Percentiles rank a stretch among this genome's conserved stretches.
phyloP scores from a whole-genome alignment of 2,113 vertebrate genomes.

The Pagrus major region DNA sequence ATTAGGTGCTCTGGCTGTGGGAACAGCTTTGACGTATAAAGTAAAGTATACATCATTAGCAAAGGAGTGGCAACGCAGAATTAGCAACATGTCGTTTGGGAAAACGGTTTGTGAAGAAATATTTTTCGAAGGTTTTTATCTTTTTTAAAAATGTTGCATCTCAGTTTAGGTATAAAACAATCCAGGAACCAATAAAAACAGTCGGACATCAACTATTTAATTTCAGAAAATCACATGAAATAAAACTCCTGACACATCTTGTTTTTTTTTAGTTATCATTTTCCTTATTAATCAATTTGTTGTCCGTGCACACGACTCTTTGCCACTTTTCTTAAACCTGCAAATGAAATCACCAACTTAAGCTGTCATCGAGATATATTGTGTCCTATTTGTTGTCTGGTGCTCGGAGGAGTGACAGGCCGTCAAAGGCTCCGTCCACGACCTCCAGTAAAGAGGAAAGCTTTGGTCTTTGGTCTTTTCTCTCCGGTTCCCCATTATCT shows the following conservation, averaged over 20 bases:
- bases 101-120: no score
- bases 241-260: no score
- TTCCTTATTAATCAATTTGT: constrained; percentile 2
- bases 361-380: constrained; percentile 63
- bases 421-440: constrained; percentile 39
- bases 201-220: not conserved
- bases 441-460: constrained; percentile 63
- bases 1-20: constrained; percentile 73
- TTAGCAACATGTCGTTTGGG: not conserved
- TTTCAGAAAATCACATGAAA: not conserved
- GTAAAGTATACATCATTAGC: constrained; percentile 63
- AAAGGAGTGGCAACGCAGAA: constrained; percentile 1
- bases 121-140: not conserved
- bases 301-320: not conserved
- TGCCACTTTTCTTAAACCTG: not conserved
- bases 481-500: constrained; percentile 68
- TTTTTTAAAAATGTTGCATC: not conserved
- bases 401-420: constrained; percentile 57
- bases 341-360: constrained; percentile 34
- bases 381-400: constrained; percentile 57
- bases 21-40: constrained; percentile 66
- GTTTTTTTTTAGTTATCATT: not conserved
- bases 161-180: not conserved
- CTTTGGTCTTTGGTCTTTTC: constrained; percentile 63
- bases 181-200: not conserved